These are phyloP conservation scores for Callyntrura guangdongensis DNA, from an alignment of 2,888 invertebrate genomes.

Conservation along the genomic window DNA sequence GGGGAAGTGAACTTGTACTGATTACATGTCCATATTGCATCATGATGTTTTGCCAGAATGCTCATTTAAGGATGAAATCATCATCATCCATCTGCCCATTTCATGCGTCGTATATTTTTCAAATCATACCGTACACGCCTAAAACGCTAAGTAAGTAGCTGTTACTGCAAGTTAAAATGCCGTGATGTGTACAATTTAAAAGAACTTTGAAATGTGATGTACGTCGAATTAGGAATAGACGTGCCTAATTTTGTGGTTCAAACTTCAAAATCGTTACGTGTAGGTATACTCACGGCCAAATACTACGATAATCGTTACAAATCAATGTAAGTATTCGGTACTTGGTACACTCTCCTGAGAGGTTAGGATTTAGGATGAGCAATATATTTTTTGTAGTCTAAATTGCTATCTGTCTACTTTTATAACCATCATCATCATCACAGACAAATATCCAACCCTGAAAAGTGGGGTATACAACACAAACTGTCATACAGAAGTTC, in stretches of 20 bases:
- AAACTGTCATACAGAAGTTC: constrained; percentile 34
- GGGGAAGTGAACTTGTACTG: constrained; percentile 52
- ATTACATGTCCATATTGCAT: constrained; percentile 25
- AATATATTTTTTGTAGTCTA: constrained; percentile 14
- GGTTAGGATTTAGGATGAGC: constrained; percentile 5
- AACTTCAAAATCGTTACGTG: not conserved
- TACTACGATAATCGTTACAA: not conserved
- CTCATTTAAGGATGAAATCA: constrained; percentile 4
- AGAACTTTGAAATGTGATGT: too few species aligned
- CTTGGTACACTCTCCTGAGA: too few species aligned
- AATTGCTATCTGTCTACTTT: constrained; percentile 7
- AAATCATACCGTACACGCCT: not conserved
- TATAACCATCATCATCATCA: not conserved
- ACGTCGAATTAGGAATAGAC: too few species aligned
- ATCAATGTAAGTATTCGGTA: constrained; percentile 4
- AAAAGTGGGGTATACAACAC: constrained; percentile 10
- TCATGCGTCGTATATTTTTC: constrained; percentile 14
- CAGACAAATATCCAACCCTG: not conserved
- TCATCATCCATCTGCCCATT: not conserved
- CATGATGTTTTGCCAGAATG: constrained; percentile 27
- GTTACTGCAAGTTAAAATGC: not conserved
- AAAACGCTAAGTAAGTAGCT: not conserved
- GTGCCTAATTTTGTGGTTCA: constrained; percentile 39
- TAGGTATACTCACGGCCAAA: constrained; percentile 3
- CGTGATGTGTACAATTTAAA: constrained; percentile 21